These are phyloP conservation scores for Tragopan temminckii DNA, from an alignment of 2,797 vertebrate genomes.

Conservation along the genomic window DNA sequence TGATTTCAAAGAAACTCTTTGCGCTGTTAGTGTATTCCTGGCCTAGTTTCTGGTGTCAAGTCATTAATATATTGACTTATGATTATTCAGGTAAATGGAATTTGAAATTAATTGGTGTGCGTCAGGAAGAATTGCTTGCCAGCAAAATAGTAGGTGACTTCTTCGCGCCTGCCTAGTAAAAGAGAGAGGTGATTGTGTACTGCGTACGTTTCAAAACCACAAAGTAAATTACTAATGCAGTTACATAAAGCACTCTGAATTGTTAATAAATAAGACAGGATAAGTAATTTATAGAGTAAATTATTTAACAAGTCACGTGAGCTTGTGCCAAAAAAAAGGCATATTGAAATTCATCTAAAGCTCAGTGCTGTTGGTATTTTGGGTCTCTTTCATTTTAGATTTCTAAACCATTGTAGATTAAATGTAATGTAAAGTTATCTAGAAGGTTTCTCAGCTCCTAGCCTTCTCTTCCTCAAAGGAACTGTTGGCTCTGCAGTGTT, in stretches of 20 bases:
- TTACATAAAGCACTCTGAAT: constrained; percentile 75
- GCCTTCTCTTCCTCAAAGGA: neutral
- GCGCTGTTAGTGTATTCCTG: constrained; percentile 35
- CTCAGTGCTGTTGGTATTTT: constrained; percentile 30
- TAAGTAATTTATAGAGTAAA: constrained; percentile 78
- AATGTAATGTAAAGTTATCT: neutral
- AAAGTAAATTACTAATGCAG: constrained; percentile 68
- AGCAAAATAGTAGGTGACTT: constrained; percentile 49
- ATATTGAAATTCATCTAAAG: constrained; percentile 38
- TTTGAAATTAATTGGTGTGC: constrained; percentile 76
- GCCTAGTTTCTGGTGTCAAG: constrained; percentile 56
- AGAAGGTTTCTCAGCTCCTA: neutral
- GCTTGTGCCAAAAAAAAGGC: constrained; percentile 47
- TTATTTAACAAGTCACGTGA: constrained; percentile 77
- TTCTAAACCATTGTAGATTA: constrained; percentile 11
- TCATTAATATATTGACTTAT: constrained; percentile 69
- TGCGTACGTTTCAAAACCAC: constrained; percentile 66
- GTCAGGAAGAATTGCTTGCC: constrained; percentile 50
- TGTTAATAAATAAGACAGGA: constrained; percentile 78
- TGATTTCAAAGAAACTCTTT: constrained; percentile 14
- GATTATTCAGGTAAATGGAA: constrained; percentile 50
- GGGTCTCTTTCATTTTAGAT: constrained; percentile 1
- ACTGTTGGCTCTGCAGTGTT: constrained; percentile 5
- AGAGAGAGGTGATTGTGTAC: constrained; percentile 54
- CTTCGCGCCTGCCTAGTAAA: constrained; percentile 26